phyloP scores from a whole-genome alignment of 2,888 invertebrate species.

The Oligia fasciuncula region DNA sequence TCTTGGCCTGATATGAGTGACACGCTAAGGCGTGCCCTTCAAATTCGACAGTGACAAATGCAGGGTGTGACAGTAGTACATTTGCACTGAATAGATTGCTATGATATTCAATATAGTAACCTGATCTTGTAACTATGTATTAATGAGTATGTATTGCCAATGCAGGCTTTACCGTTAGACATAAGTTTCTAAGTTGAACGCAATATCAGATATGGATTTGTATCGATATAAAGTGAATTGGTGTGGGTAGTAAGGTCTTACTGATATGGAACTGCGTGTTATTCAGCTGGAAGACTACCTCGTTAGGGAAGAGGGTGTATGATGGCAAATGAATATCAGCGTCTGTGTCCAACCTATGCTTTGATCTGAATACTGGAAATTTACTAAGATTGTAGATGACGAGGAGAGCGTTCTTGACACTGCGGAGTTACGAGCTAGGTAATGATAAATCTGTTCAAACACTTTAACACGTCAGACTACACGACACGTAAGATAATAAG shows the following conservation, averaged over 20 bases:
- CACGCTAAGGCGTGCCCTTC: neutral
- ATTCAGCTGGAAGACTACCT: neutral
- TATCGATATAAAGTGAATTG: constrained; percentile 1
- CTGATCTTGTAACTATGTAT: constrained; percentile 29
- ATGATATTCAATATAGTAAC: constrained; percentile 27
- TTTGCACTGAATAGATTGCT: constrained; percentile 21
- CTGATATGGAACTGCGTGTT: constrained; percentile 4
- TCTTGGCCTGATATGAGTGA: neutral
- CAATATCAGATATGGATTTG: constrained; percentile 12
- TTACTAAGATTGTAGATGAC: neutral
- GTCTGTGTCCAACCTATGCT: neutral
- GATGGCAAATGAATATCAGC: constrained; percentile 4
- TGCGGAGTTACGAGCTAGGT: neutral
- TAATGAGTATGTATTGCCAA: constrained; percentile 3
- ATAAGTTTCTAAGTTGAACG: constrained; percentile 23
- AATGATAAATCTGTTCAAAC: no score
- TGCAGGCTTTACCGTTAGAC: constrained; percentile 24
- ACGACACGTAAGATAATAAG: no score
- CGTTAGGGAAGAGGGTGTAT: neutral
- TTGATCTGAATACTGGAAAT: neutral
- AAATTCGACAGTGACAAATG: constrained; percentile 12
- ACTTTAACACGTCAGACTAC: no score
- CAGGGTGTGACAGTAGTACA: constrained; percentile 12
- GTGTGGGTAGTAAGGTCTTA: constrained; percentile 31
- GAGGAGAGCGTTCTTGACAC: neutral